phyloP scores from a whole-genome alignment of 1,140 invertebrate genomes.

The Leptoteleia sp. region DNA sequence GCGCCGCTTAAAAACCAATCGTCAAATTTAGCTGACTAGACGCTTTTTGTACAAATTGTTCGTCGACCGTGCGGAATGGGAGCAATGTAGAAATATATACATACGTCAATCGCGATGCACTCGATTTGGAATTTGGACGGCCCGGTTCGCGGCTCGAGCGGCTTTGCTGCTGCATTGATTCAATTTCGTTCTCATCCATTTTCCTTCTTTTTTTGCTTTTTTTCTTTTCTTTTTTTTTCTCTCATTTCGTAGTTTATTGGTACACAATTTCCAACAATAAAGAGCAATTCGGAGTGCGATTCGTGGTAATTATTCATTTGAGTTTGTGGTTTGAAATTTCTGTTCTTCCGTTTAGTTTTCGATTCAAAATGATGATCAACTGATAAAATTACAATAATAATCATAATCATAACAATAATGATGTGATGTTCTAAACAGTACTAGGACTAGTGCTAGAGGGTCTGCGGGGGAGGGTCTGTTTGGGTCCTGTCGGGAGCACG shows the following conservation, averaged over 20 bases:
- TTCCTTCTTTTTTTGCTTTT: too few species aligned
- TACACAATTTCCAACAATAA: not conserved
- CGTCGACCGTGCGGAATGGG: constrained; percentile 7
- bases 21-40: constrained; percentile 43
- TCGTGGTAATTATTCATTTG: constrained; percentile 4
- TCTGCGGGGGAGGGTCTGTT: constrained; percentile 68
- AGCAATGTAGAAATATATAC: constrained; percentile 29
- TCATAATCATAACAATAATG: too few species aligned
- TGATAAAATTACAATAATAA: constrained; percentile 40
- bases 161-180: constrained; percentile 2
- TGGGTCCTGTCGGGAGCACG: constrained; percentile 52
- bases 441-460: constrained; percentile 80
- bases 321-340: constrained; percentile 4
- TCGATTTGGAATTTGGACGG: constrained; percentile 14
- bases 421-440: constrained; percentile 81
- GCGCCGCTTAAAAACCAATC: constrained; percentile 28
- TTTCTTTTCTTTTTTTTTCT: not conserved
- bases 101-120: constrained; percentile 12
- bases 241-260: not conserved
- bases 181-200: not conserved
- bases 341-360: constrained; percentile 14
- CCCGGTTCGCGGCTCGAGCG: not conserved
- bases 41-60: constrained; percentile 22
- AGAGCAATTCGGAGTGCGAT: constrained; percentile 1
- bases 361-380: constrained; percentile 40